A percentile compares a stretch with the other conserved stretches of the same genome.
phyloP scores from a whole-genome alignment of 2,888 invertebrate genomes.

The Boloria selene region DNA sequence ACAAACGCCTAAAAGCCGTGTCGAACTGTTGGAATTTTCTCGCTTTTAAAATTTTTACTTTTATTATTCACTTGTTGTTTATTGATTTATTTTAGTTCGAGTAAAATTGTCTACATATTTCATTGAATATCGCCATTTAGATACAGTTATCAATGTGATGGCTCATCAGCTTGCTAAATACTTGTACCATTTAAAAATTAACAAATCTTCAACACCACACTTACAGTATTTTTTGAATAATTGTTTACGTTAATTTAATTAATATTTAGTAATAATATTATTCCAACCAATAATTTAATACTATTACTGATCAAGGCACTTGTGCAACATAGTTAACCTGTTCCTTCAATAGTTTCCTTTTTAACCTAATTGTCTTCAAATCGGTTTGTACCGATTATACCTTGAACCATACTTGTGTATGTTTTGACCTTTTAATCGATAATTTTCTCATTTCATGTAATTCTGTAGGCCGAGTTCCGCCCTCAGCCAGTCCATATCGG shows the following conservation, averaged over 20 bases:
- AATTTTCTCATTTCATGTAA: neutral
- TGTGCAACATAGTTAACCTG: too few species aligned
- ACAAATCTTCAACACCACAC: neutral
- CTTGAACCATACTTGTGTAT: too few species aligned
- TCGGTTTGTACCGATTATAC: too few species aligned
- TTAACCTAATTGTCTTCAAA: too few species aligned
- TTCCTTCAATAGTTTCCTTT: too few species aligned
- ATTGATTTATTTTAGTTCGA: neutral
- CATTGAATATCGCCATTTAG: constrained; percentile 10
- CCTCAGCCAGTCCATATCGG: constrained; percentile 89
- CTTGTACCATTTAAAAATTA: neutral
- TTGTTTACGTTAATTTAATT: too few species aligned
- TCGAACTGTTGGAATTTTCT: constrained; percentile 34
- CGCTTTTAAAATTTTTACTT: constrained; percentile 16
- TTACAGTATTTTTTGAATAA: neutral
- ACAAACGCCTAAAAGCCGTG: constrained; percentile 14
- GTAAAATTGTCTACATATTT: neutral
- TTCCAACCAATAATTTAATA: too few species aligned
- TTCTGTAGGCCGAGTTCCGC: constrained; percentile 87
- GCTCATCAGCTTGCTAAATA: constrained; percentile 10
- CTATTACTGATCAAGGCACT: too few species aligned
- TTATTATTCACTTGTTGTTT: constrained; percentile 4
- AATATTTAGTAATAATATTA: too few species aligned
- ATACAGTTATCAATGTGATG: constrained; percentile 7
- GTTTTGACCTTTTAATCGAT: neutral